These are phyloP conservation scores for Diplogasteroides magnus DNA, from an alignment of 1,140 invertebrate genomes.

Conservation along the genomic window DNA sequence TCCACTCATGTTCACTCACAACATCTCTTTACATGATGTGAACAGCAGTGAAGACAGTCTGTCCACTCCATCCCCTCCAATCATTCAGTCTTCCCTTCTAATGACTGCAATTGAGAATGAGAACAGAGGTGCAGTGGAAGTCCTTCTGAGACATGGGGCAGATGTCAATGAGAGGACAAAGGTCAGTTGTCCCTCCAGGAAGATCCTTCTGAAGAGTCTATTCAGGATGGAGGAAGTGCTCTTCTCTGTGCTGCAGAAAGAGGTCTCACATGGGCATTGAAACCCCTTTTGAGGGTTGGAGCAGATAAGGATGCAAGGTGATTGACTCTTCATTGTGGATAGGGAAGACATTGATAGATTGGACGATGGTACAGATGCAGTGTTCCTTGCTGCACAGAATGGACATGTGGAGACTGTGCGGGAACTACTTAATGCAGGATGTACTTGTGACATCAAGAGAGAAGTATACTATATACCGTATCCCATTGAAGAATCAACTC, in stretches of 20 bases:
- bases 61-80: neutral
- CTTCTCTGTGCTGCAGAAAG: conserved; percentile 84
- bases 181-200: conserved; percentile 66
- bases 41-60: no score
- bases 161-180: conserved; percentile 76
- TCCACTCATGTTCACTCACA: no score
- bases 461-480: conserved; percentile 45
- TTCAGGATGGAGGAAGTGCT: conserved; percentile 81
- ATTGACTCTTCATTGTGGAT: neutral
- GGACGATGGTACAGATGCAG: conserved; percentile 63
- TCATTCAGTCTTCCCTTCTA: conserved; percentile 61
- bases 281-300: conserved; percentile 71
- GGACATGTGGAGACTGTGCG: conserved; percentile 45
- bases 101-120: conserved; percentile 81
- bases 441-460: conserved; percentile 59
- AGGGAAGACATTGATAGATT: conserved; percentile 51
- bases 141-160: conserved; percentile 72
- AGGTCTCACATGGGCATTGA: conserved; percentile 78
- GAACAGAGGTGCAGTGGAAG: conserved; percentile 70
- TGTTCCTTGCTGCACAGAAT: conserved; percentile 58
- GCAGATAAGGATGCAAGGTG: conserved; percentile 74
- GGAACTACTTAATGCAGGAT: conserved; percentile 1
- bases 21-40: no score
- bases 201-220: neutral
- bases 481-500: conserved; percentile 15